phyloP scores from a whole-genome alignment of 2,888 invertebrate genomes.

The Hypsopygia costalis region DNA sequence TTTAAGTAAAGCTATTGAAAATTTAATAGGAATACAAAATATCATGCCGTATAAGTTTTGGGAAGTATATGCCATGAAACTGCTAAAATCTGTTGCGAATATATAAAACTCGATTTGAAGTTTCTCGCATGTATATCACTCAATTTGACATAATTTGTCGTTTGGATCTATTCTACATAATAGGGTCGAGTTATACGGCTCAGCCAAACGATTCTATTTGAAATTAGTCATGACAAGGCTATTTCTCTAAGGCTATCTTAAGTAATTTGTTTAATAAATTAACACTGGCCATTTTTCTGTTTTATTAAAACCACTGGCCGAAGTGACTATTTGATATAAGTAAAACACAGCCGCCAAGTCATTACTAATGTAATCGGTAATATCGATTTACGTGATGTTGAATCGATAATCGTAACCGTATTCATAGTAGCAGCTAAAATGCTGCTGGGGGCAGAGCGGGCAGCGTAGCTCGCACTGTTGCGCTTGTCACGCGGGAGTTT shows the following conservation, averaged over 20 bases:
- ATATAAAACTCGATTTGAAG: too few relatives aligned
- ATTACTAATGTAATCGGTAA: background rate
- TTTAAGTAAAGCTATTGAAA: too few relatives aligned
- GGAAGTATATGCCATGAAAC: too few relatives aligned
- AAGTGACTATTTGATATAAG: background rate
- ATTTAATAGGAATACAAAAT: too few relatives aligned
- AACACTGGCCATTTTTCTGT: background rate
- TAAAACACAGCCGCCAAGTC: background rate
- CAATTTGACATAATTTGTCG: too few relatives aligned
- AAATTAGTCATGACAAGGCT: conserved; percentile 3
- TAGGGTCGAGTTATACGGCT: too few relatives aligned
- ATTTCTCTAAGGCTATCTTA: background rate
- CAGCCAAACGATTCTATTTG: background rate
- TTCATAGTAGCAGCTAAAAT: conserved; percentile 9
- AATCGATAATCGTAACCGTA: conserved; percentile 2
- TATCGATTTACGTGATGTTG: background rate
- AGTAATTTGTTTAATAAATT: background rate
- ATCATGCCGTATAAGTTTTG: too few relatives aligned
- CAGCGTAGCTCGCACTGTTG: conserved; percentile 4
- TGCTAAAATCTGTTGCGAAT: too few relatives aligned
- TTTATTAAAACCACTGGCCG: background rate
- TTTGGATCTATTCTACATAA: too few relatives aligned
- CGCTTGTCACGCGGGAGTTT: conserved; percentile 70
- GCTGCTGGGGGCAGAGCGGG: conserved; percentile 9
- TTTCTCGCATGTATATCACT: too few relatives aligned